Base-by-base conservation (phyloP, 2,888 invertebrate genomes). In the Ophioninae sp. region DNA sequence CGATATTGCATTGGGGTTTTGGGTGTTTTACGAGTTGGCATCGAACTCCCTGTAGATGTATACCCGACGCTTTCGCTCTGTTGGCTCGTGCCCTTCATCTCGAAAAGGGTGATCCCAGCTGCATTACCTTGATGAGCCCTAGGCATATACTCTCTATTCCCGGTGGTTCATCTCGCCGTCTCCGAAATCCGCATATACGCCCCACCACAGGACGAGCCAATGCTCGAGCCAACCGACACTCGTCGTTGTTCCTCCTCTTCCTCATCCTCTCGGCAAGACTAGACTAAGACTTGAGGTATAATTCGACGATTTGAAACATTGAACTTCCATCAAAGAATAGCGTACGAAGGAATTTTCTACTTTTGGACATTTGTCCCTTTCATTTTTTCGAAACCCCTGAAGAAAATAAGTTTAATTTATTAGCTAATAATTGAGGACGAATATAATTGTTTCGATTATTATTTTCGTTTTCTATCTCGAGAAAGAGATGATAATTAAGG, bases 111-210 rank as follows among this genome's bases (percentile, higher is more conserved):
- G 91, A 92, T 92, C 91, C 91, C 91, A 91, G 91, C 90, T 92
- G 91, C 92, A 92, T 92, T 92, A 92, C 90, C 90, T 90, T 92
- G 92, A 92, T 92, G 92, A 92, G 91, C 90, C 64, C 90, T 90
- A 88, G 88, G 88, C 85, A 87, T 87, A 87, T 83, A 83, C 74
- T 75, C 75, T 78, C 78, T 81, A 81, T 79, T 61, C 82, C 84
- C 84, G 71, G 78, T 68, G 73, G 81, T 80, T 79, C 78, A 64
- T 79, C 81, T 77, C 65, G 58, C 22, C 63, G 67, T 64, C 74
- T 68, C 69, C 71, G 58, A 68, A 77, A 64, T 41, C 61, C 68
- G 67, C 80, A 41, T 71, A 72, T 67, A 67, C 56, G 69, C n/a
- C 44, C 30, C 51, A 67, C 22, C 39, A 44, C 56, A n/a, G 58